Evolutionary conservation across 1,140 invertebrate genomes (phyloP).

Genomic region (Drosophila hydei): DNA sequence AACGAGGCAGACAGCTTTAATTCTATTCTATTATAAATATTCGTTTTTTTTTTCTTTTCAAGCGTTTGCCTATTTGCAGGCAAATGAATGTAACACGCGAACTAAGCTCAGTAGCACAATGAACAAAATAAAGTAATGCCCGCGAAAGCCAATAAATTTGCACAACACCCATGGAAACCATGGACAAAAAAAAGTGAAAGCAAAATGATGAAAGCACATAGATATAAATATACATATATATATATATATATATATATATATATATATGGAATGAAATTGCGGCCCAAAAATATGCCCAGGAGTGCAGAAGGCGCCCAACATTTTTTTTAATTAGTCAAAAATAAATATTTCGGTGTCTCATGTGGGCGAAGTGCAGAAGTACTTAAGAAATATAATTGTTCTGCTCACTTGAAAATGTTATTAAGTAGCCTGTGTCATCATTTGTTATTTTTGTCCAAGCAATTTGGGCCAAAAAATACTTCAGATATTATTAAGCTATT

Average conservation of each 20-base stretch:
- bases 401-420: too few species aligned
- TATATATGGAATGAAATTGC: constrained; percentile 13
- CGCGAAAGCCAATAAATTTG: constrained; percentile 69
- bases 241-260: too few species aligned
- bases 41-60: constrained; percentile 18
- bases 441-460: too few species aligned
- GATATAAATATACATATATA: constrained; percentile 36
- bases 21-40: constrained; percentile 33
- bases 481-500: too few species aligned
- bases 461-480: too few species aligned
- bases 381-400: too few species aligned
- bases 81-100: constrained; percentile 58
- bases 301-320: constrained; percentile 1
- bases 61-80: constrained; percentile 54
- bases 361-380: too few species aligned
- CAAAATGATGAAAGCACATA: constrained; percentile 45
- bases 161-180: constrained; percentile 35
- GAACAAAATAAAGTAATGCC: constrained; percentile 50
- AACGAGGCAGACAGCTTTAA: constrained; percentile 41
- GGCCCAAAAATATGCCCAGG: constrained; percentile 16
- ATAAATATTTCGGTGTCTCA: too few species aligned
- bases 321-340: too few species aligned
- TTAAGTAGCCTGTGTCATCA: too few species aligned
- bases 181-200: constrained; percentile 29
- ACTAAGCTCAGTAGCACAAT: constrained; percentile 41